These are phyloP conservation scores for Nothoprocta perdicaria DNA, from an alignment of 2,113 vertebrate genomes.

Conservation along the genomic window DNA sequence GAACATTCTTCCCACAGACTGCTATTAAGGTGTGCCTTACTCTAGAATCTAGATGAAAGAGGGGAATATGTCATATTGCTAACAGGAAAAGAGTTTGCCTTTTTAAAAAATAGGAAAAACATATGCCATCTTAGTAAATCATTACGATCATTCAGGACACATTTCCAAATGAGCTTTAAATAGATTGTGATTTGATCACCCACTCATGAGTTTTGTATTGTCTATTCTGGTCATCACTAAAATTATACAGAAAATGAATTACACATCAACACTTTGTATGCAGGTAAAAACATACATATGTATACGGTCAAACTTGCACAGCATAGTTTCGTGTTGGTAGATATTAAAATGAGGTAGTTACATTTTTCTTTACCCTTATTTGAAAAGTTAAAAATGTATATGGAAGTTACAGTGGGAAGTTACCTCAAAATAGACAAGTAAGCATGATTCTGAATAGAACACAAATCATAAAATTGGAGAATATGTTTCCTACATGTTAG, in stretches of 20 bases:
- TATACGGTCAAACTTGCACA: not conserved
- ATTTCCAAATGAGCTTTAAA: not conserved
- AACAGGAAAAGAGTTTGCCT: not conserved
- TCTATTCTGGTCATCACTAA: not conserved
- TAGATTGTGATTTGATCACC: not conserved
- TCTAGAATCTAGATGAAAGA: not conserved
- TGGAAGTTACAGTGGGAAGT: not conserved
- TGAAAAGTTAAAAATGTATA: not conserved
- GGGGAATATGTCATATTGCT: not conserved
- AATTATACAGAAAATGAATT: not conserved
- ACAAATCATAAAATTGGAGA: not conserved
- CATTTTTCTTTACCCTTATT: not conserved
- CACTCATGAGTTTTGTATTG: not conserved
- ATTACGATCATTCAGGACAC: not conserved
- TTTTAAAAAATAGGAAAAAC: not conserved
- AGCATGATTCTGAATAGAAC: not conserved
- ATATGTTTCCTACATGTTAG: not conserved
- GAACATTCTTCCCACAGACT: not conserved
- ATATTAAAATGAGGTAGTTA: not conserved
- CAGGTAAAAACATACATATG: not conserved
- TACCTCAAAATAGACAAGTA: not conserved
- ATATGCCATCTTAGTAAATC: not conserved
- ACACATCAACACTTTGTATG: not conserved
- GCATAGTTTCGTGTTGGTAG: not conserved
- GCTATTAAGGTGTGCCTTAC: not conserved